Evolutionary conservation across 2,797 vertebrate species (phyloP), one percentile per base, ranked within the genome.

Genomic region (Crenichthys baileyi): DNA sequence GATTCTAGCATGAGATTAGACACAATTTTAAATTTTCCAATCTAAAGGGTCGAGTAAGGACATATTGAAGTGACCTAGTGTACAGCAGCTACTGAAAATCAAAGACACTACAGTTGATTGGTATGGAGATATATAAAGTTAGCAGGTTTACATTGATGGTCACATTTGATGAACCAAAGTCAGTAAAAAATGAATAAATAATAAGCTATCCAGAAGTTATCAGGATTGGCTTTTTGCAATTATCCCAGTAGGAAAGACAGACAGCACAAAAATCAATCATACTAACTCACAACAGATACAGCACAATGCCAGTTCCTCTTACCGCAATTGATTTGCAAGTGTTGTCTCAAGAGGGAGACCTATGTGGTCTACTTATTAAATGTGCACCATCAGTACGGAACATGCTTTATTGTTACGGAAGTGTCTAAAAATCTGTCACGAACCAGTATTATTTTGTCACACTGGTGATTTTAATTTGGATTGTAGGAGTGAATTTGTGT

Each of bases 281-380:
- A 63, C 61, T 63, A 20, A 29, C 31, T 63, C 61, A 63, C 15
- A 63, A 63, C 61, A 63, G 18, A 36, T 63, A 63, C 13, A 63
- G 61, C 61, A 31, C 61, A 63, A 63, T 63, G 61, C 60, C 16
- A 63, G 15, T 36, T 63, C 61, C 31, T 36, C 61, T 63, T 63
- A 16, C 29, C n/a, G 31, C 12, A 36, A 63, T 63, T 31, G 61
- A 63, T 63, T 63, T 36, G 16, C 61, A 36, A 36, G 29, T 63
- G 29, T 31, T 9, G 16, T 36, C 61, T 63, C 61, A 63, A 36
- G 31, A 63, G 29, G 61, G 61, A 29, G n/a, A 7, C 58, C 15
- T 60, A 60, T 29, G 1, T 36, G 60, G 60, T 63, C 60, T 18
- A 9, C 0, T 63, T 16, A 13, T 60, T 4, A 29, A 60, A 60